These are phyloP conservation scores for Nemurella pictetii DNA, from an alignment of 2,888 invertebrate genomes.

Conservation along the genomic window DNA sequence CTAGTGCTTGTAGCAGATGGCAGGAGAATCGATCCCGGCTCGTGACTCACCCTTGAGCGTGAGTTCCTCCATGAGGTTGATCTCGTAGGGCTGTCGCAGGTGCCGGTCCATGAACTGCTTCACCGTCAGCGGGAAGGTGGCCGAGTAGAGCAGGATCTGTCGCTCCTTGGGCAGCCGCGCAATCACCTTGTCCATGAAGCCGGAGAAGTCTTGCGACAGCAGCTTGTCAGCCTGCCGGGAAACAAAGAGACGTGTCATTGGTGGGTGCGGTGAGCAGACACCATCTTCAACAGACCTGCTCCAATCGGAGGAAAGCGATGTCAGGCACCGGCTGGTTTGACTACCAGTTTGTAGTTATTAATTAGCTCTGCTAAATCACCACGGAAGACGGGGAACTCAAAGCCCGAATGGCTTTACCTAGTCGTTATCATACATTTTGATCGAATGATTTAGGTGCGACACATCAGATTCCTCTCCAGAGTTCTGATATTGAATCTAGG, in stretches of 20 bases:
- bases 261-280: background rate
- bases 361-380: no score
- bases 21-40: background rate
- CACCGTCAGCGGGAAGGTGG: conserved; percentile 97
- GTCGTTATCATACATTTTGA: no score
- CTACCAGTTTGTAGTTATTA: no score
- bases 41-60: conserved; percentile 79
- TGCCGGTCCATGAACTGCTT: conserved; percentile 99
- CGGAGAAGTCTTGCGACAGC: conserved; percentile 97
- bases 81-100: conserved; percentile 94
- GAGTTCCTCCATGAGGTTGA: conserved; percentile 99
- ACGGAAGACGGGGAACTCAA: no score
- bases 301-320: no score
- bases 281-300: no score
- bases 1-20: no score
- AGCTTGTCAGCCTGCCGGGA: conserved; percentile 85
- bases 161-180: conserved; percentile 87
- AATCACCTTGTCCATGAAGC: conserved; percentile 98
- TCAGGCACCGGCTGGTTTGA: no score
- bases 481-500: no score
- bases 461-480: no score
- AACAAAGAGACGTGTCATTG: background rate
- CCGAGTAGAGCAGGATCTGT: conserved; percentile 97
- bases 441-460: no score
- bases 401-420: no score